Conservation (phyloP, 2,113 vertebrate genomes). For the Xyliphius kryptos region DNA sequence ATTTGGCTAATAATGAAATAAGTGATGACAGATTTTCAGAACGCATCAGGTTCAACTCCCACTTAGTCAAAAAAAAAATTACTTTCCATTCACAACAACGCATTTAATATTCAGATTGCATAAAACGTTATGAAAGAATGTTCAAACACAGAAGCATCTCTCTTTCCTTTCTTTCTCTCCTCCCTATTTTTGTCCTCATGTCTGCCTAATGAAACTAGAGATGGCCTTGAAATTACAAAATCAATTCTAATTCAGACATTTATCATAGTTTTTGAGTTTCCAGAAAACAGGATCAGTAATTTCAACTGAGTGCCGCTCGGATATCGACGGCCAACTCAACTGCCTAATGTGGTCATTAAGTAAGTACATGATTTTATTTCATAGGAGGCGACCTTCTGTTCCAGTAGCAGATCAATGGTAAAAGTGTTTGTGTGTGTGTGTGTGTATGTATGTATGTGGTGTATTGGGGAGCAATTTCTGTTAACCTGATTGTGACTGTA, state of each 20-base stretch:
- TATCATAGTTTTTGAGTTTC: constrained; percentile 64
- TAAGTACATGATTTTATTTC: constrained; percentile 37
- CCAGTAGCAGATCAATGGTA: constrained; percentile 25
- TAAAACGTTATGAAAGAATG: too few species aligned
- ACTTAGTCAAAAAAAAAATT: too few species aligned
- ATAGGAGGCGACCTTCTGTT: constrained; percentile 38
- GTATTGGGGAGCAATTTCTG: too few species aligned
- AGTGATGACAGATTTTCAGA: too few species aligned
- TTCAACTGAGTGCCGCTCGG: constrained; percentile 42
- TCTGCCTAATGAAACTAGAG: constrained; percentile 62
- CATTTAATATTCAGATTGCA: too few species aligned
- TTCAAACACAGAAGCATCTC: too few species aligned
- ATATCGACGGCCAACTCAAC: constrained; percentile 53
- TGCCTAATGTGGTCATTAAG: constrained; percentile 36
- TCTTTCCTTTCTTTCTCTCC: too few species aligned
- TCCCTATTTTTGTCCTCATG: constrained; percentile 61
- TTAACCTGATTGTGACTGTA: too few species aligned
- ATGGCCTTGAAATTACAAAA: constrained; percentile 63
- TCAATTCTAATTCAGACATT: constrained; percentile 70
- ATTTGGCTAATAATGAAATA: too few species aligned
- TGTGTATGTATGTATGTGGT: too few species aligned
- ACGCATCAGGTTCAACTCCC: too few species aligned
- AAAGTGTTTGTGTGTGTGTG: background rate
- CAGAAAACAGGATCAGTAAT: constrained; percentile 56
- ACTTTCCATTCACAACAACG: too few species aligned